Evolutionary conservation across 2,113 vertebrate species (phyloP).

Genomic region (Riparia riparia): DNA sequence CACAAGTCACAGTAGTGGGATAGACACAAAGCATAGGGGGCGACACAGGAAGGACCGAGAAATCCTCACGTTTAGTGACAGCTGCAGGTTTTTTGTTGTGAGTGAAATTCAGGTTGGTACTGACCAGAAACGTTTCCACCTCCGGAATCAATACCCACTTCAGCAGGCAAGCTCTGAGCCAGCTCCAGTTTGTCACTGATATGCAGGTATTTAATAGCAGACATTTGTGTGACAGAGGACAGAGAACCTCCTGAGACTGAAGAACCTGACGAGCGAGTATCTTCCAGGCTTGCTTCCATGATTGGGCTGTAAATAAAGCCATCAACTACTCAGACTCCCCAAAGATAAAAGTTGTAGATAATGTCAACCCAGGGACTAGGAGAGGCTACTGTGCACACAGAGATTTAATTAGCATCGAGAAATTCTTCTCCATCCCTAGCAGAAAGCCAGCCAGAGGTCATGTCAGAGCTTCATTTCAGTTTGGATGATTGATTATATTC

Average conservation of each 20-base stretch:
- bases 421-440: neutral
- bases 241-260: constrained; percentile 79
- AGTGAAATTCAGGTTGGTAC: neutral
- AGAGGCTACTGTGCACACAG: neutral
- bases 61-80: fast-evolving
- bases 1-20: neutral
- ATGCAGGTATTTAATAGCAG: constrained; percentile 72
- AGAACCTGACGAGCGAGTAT: constrained; percentile 67
- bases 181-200: constrained; percentile 77
- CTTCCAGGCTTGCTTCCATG: constrained; percentile 83
- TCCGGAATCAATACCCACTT: constrained; percentile 8
- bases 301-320: constrained; percentile 77
- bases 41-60: neutral
- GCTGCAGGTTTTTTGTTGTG: neutral
- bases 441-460: neutral
- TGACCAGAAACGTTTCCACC: neutral
- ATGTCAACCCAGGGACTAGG: neutral
- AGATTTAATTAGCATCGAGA: neutral
- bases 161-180: constrained; percentile 39
- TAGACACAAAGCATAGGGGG: neutral
- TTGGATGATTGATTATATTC: neutral
- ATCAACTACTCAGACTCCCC: neutral
- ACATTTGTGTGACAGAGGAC: constrained; percentile 69
- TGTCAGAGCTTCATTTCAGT: neutral
- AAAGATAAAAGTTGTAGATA: neutral